Evolutionary conservation across 92 coral and sea anemone species (phyloP), one percentile per base, ranked within the genome.

Genomic region (Pocillopora meandrina): DNA sequence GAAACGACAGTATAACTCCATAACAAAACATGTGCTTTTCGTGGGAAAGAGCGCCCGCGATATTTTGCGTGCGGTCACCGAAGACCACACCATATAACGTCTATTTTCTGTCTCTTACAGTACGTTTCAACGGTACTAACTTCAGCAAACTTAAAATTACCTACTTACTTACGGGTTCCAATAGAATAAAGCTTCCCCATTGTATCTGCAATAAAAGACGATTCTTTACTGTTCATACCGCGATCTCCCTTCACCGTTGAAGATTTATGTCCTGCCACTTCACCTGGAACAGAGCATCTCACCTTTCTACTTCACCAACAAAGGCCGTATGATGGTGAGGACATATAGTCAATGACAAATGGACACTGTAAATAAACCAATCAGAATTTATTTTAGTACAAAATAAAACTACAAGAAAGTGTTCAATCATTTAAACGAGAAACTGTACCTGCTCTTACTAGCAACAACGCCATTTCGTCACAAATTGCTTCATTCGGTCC

Each of bases 251-350:
- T 85, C 52, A 64, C 63, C n/a, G 76, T 74, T 23, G 75, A 65
- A 14, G 84, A 85, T 64, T 77, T 85, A 42, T 85, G 88, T 7
- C 73, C 72, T 21, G 88, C 85, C 11, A 69, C 20, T 33, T 61
- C 59, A 18, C 18, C 35, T 21, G 92, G 90, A 19, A 90, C 61
- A 13, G 78, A 26, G 63, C 93, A 90, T 31, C 64, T 57, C 8
- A 34, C 52, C 64, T 90, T 90, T 49, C 78, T 73, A 62, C 90
- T 31, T 60, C 87, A 75, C 93, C 87, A 90, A 26, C 90, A 84
- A 26, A 86, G 36, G 10, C 90, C 87, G 49, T 67, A 90, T 59
- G 88, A 42, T 90, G 93, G 33, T 60, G 83, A 11, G 93, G 93
- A 63, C 90, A 90, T 16, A 80, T 77, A 23, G 86, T 86, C 75